A percentile compares a stretch with the other conserved stretches of the same genome.
Conservation (phyloP, 2,113 vertebrate species). For the Plecotus auritus region DNA sequence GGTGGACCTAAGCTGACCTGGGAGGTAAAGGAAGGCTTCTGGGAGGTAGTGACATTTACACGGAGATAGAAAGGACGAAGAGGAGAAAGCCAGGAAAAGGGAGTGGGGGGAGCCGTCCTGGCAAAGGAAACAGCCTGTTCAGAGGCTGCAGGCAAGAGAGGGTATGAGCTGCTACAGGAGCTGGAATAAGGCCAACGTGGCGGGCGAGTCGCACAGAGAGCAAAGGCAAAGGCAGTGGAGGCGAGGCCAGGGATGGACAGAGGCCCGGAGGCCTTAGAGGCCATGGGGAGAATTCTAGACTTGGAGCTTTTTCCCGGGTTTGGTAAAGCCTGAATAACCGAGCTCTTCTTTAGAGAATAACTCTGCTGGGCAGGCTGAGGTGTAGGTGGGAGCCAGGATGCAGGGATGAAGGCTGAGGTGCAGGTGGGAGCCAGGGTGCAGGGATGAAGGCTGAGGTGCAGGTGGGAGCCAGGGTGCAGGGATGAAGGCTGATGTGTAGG, state of each 20-base stretch:
- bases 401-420: too few species aligned
- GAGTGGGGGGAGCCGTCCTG: not conserved
- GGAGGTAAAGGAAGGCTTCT: constrained; percentile 1
- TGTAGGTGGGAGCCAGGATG: not conserved
- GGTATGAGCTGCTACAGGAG: not conserved
- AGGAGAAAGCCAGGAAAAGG: not conserved
- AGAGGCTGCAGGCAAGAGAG: not conserved
- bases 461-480: too few species aligned
- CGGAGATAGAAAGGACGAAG: not conserved
- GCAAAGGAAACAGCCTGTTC: not conserved
- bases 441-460: too few species aligned
- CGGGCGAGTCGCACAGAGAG: not conserved
- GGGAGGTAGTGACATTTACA: constrained; percentile 25
- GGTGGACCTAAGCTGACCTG: not conserved
- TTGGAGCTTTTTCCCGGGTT: constrained; percentile 30
- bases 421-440: too few species aligned
- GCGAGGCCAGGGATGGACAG: not conserved
- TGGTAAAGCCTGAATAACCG: not conserved
- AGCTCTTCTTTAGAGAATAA: constrained; percentile 33
- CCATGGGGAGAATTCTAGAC: not conserved
- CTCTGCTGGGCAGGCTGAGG: not conserved
- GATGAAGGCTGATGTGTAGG: too few species aligned
- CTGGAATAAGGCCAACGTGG: not conserved
- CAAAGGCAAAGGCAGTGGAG: not conserved
- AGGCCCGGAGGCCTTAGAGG: constrained; percentile 13